Evolutionary conservation across 2,888 invertebrate genomes (phyloP).

Genomic region (Tetramorium bicarinatum): DNA sequence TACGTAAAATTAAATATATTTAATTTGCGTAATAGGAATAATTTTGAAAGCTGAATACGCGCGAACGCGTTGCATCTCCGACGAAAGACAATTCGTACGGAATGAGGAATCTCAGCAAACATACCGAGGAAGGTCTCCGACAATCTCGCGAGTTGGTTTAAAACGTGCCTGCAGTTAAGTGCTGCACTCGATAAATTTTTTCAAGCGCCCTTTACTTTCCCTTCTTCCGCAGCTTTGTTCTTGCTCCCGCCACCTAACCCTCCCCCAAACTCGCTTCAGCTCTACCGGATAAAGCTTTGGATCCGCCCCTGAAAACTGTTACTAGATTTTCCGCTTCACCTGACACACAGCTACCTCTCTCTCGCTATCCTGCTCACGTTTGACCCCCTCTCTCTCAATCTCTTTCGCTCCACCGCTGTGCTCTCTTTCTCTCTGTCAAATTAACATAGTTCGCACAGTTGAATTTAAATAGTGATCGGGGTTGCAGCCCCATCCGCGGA

Average conservation of each 20-base stretch:
- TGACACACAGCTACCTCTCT: conserved; percentile 63
- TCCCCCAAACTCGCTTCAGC: conserved; percentile 63
- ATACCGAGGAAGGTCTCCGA: neutral
- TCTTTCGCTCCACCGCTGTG: conserved; percentile 9
- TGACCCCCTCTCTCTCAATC: neutral
- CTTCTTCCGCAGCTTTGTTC: conserved; percentile 64
- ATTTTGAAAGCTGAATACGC: neutral
- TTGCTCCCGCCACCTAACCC: conserved; percentile 66
- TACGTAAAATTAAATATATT: neutral
- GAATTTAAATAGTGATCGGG: conserved; percentile 70
- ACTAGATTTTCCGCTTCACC: conserved; percentile 75
- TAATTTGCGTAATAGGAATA: neutral
- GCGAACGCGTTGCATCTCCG: neutral
- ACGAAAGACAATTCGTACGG: conserved; percentile 4
- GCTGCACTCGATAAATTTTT: conserved; percentile 75
- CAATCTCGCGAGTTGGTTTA: conserved; percentile 64
- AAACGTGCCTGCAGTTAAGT: conserved; percentile 72
- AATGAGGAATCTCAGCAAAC: conserved; percentile 12
- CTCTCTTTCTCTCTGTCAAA: conserved; percentile 63
- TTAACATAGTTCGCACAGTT: conserved; percentile 71
- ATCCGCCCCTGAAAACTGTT: conserved; percentile 73
- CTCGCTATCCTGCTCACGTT: conserved; percentile 41
- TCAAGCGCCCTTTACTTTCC: conserved; percentile 73
- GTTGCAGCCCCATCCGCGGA: conserved; percentile 48
- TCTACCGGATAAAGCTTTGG: conserved; percentile 68